Base-by-base conservation (phyloP, 2,888 invertebrate genomes). In the Sminthurinus aureus region DNA sequence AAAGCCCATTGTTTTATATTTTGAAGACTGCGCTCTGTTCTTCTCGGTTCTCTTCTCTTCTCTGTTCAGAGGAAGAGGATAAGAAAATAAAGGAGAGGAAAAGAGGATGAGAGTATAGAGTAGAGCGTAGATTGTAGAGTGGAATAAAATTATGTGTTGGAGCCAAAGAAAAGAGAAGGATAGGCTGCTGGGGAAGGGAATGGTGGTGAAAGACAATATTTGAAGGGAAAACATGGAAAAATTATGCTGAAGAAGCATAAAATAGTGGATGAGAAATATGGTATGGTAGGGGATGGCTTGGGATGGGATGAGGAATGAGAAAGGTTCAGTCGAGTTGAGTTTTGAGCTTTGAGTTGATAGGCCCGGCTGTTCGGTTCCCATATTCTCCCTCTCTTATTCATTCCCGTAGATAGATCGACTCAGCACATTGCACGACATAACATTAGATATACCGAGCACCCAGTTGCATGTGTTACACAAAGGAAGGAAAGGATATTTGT, bases 171-270 rank as follows among this genome's bases (percentile, higher is more conserved):
- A 22, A 22, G 71, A 20, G 20, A 22, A 71, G 24, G 12, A 67
- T 12, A 67, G n/a, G 67, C n/a, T 38, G 38, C 6, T 22, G 71
- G 11, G 24, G 20, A 71, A 9, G 71, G 24, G 8, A 52, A 64
- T 81, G 73, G 73, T 81, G 74, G 74, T 52, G 81, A 81, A 81
- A 81, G 81, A 81, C 81, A 81, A 81, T 81, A 74, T 81, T 81
- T 81, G 81, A 74, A 74, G 74, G 74, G 26, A 81, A 83, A 83
- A 83, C 83, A 78, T 83, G 77, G 73, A 83, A 83, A 83, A 83
- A 83, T 78, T 78, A 83, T 78, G 83, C 83, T 83, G 78, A 77
- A 78, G 67, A 71, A 78, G 83, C 77, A 83, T 77, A 78, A 83
- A 83, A 73, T 83, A 79, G 83, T 83, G 67, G 71, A 78, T 77